Conservation (phyloP, 2,888 invertebrate genomes). For the Drosophila cracens region DNA sequence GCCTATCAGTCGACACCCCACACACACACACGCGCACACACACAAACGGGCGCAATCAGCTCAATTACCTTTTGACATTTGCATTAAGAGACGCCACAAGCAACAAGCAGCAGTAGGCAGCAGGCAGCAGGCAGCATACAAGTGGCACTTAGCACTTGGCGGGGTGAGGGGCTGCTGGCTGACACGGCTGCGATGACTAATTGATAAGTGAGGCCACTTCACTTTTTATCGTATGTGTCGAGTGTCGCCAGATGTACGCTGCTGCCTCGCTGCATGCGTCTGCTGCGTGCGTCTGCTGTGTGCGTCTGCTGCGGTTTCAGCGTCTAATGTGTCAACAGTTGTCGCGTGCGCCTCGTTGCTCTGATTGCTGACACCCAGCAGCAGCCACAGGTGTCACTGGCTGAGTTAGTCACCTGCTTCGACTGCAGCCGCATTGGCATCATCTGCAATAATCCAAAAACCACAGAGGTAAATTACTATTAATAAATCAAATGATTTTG, state of each 20-base stretch:
- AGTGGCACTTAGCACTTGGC: not conserved
- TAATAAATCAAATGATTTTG: not conserved
- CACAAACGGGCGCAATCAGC: not conserved
- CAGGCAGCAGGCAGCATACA: not conserved
- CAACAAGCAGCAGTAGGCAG: not conserved
- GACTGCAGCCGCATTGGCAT: conserved; percentile 23
- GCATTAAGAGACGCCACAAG: not conserved
- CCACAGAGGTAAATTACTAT: not conserved
- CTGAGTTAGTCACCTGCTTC: conserved; percentile 26
- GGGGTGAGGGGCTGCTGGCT: not conserved
- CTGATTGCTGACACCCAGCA: conserved; percentile 21
- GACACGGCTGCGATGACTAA: conserved; percentile 42
- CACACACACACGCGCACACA: not conserved
- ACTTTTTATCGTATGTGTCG: not conserved
- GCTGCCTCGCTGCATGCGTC: conserved; percentile 65
- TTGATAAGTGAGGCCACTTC: conserved; percentile 32
- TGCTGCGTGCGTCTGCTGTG: conserved; percentile 6
- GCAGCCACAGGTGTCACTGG: not conserved
- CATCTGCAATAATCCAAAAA: not conserved
- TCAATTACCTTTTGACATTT: conserved; percentile 21
- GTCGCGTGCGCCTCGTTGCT: conserved; percentile 45
- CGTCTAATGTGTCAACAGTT: conserved; percentile 43
- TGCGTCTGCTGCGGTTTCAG: conserved; percentile 3
- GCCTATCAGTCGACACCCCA: conserved; percentile 45
- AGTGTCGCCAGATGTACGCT: not conserved